Base-by-base conservation (phyloP, 2,888 invertebrate species). In the Eupithecia subumbrata region DNA sequence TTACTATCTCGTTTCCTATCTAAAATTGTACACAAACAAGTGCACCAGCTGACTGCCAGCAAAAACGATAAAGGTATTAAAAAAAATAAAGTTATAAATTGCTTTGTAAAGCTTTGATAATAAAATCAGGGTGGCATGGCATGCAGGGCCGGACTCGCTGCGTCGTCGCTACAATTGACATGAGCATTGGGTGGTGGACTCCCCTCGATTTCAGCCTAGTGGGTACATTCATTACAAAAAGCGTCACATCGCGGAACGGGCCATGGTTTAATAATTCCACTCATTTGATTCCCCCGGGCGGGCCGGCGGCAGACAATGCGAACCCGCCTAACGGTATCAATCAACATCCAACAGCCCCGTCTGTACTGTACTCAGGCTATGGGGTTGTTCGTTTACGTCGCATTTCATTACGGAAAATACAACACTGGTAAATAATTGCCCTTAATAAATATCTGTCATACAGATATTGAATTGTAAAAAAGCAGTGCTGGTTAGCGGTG, bases 281-380 rank as follows among this genome's bases (percentile, higher is more conserved):
- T 94, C 93, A 92, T 92, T 93, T 90, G 91, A 88, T 89, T 86
- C 87, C 92, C 94, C 93, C 90, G 89, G 89, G 88, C 87, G 86
- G 84, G 81, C 77, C 79, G 70, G 75, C 76, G 76, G 81, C 87
- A 92, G 91, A 93, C 94, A 94, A 94, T 93, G 90, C 90, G 85
- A 88, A 88, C 90, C 88, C 88, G 89, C 88, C 93, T 94, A 92
- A 94, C 94, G 92, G 94, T 94, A 95, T 95, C 95, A 95, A 95
- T 95, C 95, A 95, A 95, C 93, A 94, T 95, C 94, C 94, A 94
- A 94, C 93, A 91, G 88, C 88, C 91, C 84, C 84, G 83, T 82
- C 85, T 85, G 76, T 82, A 85, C 80, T 81, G 76, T 82, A 85
- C 80, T 81, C 77, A 83, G 84, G 84, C 81, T 86, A 84, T 88